Evolutionary conservation across 2,888 invertebrate species (phyloP), one percentile per base, ranked within the genome.

Genomic region (Acleris sparsana): DNA sequence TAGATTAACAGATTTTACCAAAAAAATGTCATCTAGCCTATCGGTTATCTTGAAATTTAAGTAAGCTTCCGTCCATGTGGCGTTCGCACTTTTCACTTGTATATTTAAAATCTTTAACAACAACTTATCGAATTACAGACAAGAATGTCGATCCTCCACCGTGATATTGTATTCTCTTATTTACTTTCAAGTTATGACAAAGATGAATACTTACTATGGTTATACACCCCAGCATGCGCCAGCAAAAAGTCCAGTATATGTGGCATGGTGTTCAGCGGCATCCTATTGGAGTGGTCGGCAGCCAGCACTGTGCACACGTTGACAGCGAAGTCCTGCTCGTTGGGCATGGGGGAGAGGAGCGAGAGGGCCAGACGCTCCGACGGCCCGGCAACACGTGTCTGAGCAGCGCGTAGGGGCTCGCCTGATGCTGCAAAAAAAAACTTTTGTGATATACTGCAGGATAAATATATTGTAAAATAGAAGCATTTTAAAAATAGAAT

Each of bases 281-380:
- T 91, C 0, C 97, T 95, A 79, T 98, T 97, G 69, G 97, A 96
- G 70, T 97, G 97, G 80, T 99, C 99, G 74, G 98, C 99, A 6
- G 99, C 98, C 74, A 99, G 94, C 67, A 99, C 93, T 0, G 98
- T 98, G 86, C 99, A 99, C 3, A 99, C 98, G 87, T 99, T 99
- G 77, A 99, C 96, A 29, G 99, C 99, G 86, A 99, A 98, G 90
- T 99, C 99, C 84, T 99, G 98, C 86, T 99, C 99, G 87, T 99
- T 99, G 6, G 99, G 99, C 84, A 99, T 94, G 1, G 99, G 99
- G n/a, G 98, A 98, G 61, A 98, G 92, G 48, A 99, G 93, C 0
- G 99, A 98, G 62, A 98, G 93, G n/a, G 97, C 95, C 67, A 99
- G 92, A 69, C 97, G 95, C 78, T 97, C 97, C 1, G 96, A 95